phyloP scores from a whole-genome alignment of 2,888 invertebrate genomes.

The Drosophila stalkeri region DNA sequence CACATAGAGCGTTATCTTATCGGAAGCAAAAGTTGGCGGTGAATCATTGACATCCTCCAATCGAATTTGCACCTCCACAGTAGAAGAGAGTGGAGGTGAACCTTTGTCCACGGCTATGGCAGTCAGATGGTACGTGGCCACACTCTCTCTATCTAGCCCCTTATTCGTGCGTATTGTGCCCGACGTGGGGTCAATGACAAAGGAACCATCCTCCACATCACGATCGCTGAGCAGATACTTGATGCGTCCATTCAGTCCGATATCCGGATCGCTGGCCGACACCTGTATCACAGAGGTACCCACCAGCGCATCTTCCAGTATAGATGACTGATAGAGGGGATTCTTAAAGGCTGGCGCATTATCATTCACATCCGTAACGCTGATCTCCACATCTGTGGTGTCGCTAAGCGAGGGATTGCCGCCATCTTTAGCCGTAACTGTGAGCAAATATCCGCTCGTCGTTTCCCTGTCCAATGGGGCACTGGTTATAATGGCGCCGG shows the following conservation, averaged over 20 bases:
- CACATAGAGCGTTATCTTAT: conserved; percentile 94
- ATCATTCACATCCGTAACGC: conserved; percentile 98
- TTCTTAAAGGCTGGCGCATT: conserved; percentile 95
- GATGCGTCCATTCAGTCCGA: conserved; percentile 94
- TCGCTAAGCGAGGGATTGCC: conserved; percentile 96
- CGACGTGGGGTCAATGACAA: conserved; percentile 95
- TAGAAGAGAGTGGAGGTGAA: conserved; percentile 90
- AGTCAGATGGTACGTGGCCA: conserved; percentile 92
- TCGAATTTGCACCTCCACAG: conserved; percentile 91
- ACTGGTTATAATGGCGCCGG: conserved; percentile 96
- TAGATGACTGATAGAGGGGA: conserved; percentile 91
- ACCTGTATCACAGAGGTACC: conserved; percentile 92
- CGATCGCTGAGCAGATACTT: conserved; percentile 91
- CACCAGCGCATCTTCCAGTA: conserved; percentile 94
- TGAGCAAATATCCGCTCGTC: conserved; percentile 92
- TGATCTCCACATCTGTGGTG: conserved; percentile 97
- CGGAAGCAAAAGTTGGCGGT: conserved; percentile 94
- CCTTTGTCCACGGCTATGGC: conserved; percentile 97
- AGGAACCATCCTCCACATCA: conserved; percentile 94
- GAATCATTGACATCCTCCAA: conserved; percentile 96
- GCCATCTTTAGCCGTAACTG: conserved; percentile 96
- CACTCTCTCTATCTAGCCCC: conserved; percentile 95
- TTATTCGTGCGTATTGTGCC: conserved; percentile 96
- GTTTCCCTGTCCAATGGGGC: conserved; percentile 94
- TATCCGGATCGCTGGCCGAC: conserved; percentile 93